Percentiles rank a stretch among this genome's conserved stretches.
Evolutionary conservation across 2,113 vertebrate species (phyloP).

Genomic region (Onychostruthus taczanowskii): DNA sequence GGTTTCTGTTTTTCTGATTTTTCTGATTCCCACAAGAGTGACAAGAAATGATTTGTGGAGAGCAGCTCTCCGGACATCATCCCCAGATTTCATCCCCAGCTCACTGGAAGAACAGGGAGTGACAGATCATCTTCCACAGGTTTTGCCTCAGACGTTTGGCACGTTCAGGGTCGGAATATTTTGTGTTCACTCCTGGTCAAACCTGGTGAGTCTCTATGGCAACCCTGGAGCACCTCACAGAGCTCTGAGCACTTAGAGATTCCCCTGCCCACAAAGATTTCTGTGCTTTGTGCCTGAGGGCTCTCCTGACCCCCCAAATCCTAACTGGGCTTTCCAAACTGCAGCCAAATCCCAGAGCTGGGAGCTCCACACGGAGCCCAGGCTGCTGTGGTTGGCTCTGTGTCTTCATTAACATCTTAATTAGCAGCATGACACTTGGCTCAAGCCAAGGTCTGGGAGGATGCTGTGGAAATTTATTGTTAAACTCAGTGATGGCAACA

Average conservation of each 20-base stretch:
- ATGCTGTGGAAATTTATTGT: not conserved
- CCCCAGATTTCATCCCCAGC: not conserved
- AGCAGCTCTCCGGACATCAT: not conserved
- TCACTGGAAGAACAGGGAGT: not conserved
- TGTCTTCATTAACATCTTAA: constrained; percentile 9
- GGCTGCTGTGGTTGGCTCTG: not conserved
- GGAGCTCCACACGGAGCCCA: not conserved
- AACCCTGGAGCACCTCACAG: not conserved
- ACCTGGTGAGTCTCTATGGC: constrained; percentile 39
- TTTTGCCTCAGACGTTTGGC: not conserved
- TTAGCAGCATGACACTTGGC: not conserved
- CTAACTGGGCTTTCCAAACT: not conserved
- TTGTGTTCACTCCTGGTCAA: not conserved
- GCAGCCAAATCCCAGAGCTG: not conserved
- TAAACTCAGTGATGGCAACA: not conserved
- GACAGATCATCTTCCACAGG: not conserved
- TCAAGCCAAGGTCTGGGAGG: not conserved
- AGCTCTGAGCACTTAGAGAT: not conserved
- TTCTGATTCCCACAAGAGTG: not conserved
- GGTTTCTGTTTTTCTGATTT: not conserved
- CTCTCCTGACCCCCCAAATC: not conserved
- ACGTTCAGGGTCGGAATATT: not conserved
- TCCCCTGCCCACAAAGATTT: not conserved
- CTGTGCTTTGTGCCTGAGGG: not conserved
- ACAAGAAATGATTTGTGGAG: not conserved